Evolutionary conservation across 2,113 vertebrate genomes (phyloP).

Genomic region (Mirounga angustirostris): DNA sequence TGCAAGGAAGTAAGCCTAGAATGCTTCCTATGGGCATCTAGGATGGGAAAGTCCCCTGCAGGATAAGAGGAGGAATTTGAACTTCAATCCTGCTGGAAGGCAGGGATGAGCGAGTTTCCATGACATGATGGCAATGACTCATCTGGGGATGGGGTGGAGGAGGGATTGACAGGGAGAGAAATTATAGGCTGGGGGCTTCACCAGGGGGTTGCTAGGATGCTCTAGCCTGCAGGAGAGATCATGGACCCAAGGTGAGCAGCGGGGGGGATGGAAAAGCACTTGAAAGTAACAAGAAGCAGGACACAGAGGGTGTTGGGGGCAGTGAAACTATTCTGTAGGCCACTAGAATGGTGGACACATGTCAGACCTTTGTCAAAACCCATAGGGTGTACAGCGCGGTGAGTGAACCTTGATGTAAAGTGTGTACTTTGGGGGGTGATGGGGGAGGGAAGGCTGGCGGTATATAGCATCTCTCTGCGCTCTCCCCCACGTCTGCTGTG

Average conservation of each 20-base stretch:
- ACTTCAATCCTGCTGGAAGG: background rate
- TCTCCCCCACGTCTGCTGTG: background rate
- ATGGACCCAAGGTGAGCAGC: background rate
- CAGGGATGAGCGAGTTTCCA: background rate
- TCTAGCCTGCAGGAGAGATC: background rate
- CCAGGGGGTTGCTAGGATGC: background rate
- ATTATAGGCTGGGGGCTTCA: background rate
- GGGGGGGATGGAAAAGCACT: background rate
- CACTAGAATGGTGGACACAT: background rate
- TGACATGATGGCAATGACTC: background rate
- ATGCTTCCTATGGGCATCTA: background rate
- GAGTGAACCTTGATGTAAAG: background rate
- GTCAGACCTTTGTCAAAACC: background rate
- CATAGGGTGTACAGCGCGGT: background rate
- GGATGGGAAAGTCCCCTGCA: background rate
- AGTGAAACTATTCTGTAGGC: background rate
- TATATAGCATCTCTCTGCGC: background rate
- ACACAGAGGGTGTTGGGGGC: background rate
- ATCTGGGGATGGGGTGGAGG: background rate
- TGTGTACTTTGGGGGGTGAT: background rate
- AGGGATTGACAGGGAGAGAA: background rate
- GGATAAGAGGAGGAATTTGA: background rate
- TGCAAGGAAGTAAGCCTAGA: background rate
- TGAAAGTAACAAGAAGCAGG: background rate
- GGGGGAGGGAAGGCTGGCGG: background rate